phyloP scores from a whole-genome alignment of 2,888 invertebrate species.

The Metacarcinus magister region DNA sequence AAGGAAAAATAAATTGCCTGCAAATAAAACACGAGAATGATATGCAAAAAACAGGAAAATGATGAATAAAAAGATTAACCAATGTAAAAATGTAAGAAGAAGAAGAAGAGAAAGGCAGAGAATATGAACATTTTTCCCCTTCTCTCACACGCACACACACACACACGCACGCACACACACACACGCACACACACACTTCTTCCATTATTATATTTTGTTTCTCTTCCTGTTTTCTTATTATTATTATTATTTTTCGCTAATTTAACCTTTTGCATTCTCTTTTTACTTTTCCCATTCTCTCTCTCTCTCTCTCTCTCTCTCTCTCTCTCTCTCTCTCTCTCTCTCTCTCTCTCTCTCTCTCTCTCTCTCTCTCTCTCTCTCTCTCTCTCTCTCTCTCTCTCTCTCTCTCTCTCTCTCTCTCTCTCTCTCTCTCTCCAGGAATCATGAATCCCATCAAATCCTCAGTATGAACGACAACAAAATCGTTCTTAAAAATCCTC shows the following conservation, averaged over 20 bases:
- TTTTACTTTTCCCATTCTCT: background rate
- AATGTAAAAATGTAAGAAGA: no score
- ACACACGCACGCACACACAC: no score
- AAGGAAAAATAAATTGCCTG: background rate
- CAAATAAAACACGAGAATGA: background rate
- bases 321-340: conserved; percentile 42
- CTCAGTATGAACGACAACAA: background rate
- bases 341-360: conserved; percentile 37
- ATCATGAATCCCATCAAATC: conserved; percentile 10
- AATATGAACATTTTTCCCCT: background rate
- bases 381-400: conserved; percentile 39
- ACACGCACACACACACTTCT: background rate
- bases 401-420: conserved; percentile 32
- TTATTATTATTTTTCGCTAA: background rate
- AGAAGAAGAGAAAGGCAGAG: background rate
- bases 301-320: conserved; percentile 26
- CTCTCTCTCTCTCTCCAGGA: conserved; percentile 33
- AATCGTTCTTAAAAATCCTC: background rate
- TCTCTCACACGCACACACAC: background rate
- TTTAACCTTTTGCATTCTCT: background rate
- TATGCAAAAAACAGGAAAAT: background rate
- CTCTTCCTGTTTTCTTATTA: background rate
- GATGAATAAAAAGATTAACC: background rate
- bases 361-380: conserved; percentile 36
- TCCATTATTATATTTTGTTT: background rate